phyloP scores from a whole-genome alignment of 2,113 vertebrate species.

The Ciconia stormi region DNA sequence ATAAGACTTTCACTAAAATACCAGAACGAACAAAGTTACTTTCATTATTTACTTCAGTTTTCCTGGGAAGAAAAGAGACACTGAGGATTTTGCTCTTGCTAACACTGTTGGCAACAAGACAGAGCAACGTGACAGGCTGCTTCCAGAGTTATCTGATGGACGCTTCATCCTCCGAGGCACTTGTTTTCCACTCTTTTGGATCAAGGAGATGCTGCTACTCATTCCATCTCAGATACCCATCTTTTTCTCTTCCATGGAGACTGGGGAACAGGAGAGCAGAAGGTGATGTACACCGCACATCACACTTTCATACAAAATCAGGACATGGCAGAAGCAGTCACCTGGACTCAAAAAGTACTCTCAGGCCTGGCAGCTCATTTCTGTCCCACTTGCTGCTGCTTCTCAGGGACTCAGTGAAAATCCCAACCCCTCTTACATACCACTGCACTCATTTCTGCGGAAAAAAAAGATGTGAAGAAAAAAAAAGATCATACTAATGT shows the following conservation, averaged over 20 bases:
- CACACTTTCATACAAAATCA: background rate
- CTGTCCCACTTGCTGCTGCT: background rate
- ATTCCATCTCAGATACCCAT: background rate
- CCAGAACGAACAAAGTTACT: background rate
- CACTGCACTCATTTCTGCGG: background rate
- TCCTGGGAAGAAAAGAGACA: background rate
- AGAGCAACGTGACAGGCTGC: background rate
- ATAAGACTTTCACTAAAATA: background rate
- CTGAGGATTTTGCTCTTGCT: background rate
- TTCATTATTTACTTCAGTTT: constrained; percentile 3
- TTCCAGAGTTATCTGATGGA: background rate
- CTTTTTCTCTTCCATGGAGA: background rate
- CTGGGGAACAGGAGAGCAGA: background rate
- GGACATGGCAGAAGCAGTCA: background rate
- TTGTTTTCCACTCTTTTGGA: background rate
- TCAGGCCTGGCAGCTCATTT: background rate
- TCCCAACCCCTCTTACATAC: background rate
- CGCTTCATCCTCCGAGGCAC: background rate
- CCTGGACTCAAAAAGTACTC: background rate
- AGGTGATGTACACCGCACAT: background rate
- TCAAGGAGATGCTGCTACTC: background rate
- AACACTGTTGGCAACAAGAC: background rate
- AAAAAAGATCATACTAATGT: background rate
- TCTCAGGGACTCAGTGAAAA: background rate
- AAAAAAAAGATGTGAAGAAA: background rate